phyloP scores from a whole-genome alignment of 1,140 invertebrate genomes.

The Drosophila triauraria region DNA sequence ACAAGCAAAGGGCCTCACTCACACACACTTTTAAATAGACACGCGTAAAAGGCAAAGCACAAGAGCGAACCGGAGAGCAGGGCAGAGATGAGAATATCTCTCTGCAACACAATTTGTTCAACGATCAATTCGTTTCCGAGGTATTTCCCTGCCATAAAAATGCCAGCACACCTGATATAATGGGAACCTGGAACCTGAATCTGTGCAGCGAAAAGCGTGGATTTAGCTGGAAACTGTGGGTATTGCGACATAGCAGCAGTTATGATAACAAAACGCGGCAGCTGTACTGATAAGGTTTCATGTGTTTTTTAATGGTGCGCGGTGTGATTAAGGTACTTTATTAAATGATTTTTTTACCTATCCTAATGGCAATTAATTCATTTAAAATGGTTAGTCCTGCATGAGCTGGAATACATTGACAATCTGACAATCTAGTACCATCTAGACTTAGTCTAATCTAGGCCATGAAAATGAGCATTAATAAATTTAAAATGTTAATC shows the following conservation, averaged over 20 bases:
- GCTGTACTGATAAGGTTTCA: conserved; percentile 1
- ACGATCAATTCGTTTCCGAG: conserved; percentile 21
- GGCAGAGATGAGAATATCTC: conserved; percentile 14
- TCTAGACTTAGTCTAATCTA: neutral
- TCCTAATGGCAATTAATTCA: too few relatives aligned
- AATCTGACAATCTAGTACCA: neutral
- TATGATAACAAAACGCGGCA: neutral
- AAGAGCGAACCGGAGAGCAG: conserved; percentile 2
- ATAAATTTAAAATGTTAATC: neutral
- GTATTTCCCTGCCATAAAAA: conserved; percentile 28
- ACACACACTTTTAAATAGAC: neutral
- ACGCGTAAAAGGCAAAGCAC: neutral
- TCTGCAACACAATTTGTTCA: conserved; percentile 23
- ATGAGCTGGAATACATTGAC: neutral
- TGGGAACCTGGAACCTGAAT: conserved; percentile 19
- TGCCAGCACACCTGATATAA: conserved; percentile 26
- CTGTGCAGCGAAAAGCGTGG: conserved; percentile 7
- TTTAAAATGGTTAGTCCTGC: neutral
- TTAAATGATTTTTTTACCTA: neutral
- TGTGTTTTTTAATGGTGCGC: neutral
- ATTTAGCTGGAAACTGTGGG: conserved; percentile 12
- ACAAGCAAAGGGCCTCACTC: conserved; percentile 31
- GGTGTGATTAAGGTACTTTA: neutral
- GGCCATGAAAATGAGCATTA: neutral
- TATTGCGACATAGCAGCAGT: neutral